Evolutionary conservation across 2,113 vertebrate genomes (phyloP).

Genomic region (Vombatus ursinus): DNA sequence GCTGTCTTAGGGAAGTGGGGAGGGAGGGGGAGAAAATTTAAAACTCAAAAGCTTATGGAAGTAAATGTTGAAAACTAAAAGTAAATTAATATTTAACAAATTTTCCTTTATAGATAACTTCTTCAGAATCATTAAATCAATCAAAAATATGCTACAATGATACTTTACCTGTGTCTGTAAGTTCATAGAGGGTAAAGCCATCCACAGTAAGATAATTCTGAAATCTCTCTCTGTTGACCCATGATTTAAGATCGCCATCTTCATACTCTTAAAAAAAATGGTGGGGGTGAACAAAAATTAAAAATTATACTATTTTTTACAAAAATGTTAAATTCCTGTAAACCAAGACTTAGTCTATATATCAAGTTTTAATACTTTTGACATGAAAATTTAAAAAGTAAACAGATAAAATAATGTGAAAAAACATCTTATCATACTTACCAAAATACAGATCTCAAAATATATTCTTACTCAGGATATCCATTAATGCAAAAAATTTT

Average conservation of each 20-base stretch:
- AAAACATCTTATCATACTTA: neutral
- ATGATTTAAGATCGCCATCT: constrained; percentile 93
- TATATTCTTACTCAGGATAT: neutral
- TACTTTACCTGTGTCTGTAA: constrained; percentile 94
- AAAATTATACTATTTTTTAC: neutral
- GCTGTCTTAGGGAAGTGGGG: too few relatives aligned
- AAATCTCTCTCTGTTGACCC: constrained; percentile 97
- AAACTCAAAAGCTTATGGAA: too few relatives aligned
- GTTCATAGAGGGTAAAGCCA: constrained; percentile 96
- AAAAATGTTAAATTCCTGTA: neutral
- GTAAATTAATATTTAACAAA: neutral
- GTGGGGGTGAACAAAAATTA: neutral
- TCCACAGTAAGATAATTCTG: constrained; percentile 94
- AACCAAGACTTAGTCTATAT: neutral
- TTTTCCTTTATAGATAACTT: neutral
- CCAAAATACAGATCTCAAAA: neutral
- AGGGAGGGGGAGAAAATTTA: too few relatives aligned
- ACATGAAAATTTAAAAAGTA: neutral
- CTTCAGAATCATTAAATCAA: neutral
- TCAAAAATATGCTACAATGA: neutral
- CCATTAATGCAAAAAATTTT: neutral
- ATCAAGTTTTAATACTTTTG: neutral
- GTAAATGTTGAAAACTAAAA: too few relatives aligned
- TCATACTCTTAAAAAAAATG: constrained; percentile 88
- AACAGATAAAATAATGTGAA: neutral